Evolutionary conservation across 2,888 invertebrate species (phyloP), one percentile per base, ranked within the genome.

Genomic region (Trissoscelio sp.): DNA sequence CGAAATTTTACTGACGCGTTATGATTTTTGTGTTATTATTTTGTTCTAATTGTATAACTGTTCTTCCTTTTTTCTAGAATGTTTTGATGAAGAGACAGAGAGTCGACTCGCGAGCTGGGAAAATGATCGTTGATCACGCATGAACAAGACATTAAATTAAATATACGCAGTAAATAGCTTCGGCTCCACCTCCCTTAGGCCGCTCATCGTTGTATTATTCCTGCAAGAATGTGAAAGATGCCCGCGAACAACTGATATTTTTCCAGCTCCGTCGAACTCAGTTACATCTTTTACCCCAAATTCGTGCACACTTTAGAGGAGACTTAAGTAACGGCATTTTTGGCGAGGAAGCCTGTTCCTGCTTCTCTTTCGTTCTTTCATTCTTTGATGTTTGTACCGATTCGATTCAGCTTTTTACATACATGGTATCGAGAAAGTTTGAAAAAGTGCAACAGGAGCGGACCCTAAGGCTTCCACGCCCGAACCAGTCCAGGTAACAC

Each of bases 401-500:
- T 24, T n/a, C n/a, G n/a, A 24, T 24, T 24, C 24, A 24, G 6
- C 24, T 24, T 24, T 24, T 6, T 24, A 24, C 24, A 24, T 24
- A 4, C 3, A 24, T 24, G 24, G n/a, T n/a, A n/a, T 24, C 20
- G 46, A 34, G 81, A 78, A 81, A 78, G 73, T 34, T 66, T 58
- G 70, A 75, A 79, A 67, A 75, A 79, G 79, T 70, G 83, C 37
- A 74, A 79, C 85, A 83, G 86, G 85, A 84, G 81, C 75, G 5
- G 77, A 81, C 53, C 82, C 78, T 84, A 85, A 37, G 84, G 86
- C 90, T 87, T 89, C 87, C 89, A 85, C 87, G 83, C 87, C 86
- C 81, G 83, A 87, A 89, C 87, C 91, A 91, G 91, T 91, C 91
- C 90, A 91, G 88, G 87, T 90, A 89, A 91, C 91, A 91, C 91